phyloP scores from a whole-genome alignment of 1,140 invertebrate genomes.

The fruit fly (Drosophila melanogaster) region DNA sequence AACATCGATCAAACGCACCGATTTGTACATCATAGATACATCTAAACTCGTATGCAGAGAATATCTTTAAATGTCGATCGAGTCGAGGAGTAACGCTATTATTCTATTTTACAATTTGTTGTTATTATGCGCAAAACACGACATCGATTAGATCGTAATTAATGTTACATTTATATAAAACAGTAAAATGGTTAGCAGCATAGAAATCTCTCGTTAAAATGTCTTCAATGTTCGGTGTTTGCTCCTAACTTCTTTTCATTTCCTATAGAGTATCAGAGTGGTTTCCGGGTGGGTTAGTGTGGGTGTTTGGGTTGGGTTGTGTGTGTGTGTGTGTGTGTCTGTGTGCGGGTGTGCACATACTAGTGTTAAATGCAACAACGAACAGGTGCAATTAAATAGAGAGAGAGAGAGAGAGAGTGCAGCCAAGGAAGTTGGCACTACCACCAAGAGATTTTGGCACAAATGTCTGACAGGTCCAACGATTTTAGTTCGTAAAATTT shows the following conservation, averaged over 20 bases:
- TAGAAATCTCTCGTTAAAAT: conserved; percentile 50
- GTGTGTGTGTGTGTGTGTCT: background rate
- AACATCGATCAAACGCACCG: conserved; percentile 68
- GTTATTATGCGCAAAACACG: conserved; percentile 21
- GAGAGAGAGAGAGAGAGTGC: conserved; percentile 33
- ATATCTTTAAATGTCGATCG: conserved; percentile 38
- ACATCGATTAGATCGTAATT: conserved; percentile 32
- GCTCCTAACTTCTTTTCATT: conserved; percentile 17
- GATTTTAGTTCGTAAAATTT: conserved; percentile 36
- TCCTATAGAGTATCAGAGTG: conserved; percentile 41
- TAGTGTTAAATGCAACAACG: conserved; percentile 74
- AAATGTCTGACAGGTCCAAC: conserved; percentile 47
- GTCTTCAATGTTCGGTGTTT: conserved; percentile 42
- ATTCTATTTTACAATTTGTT: conserved; percentile 62
- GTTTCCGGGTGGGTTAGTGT: conserved; percentile 41
- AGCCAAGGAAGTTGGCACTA: conserved; percentile 63
- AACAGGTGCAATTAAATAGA: conserved; percentile 57
- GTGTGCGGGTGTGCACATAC: conserved; percentile 28
- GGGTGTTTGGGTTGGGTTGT: conserved; percentile 6
- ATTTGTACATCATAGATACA: conserved; percentile 65
- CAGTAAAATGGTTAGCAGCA: conserved; percentile 42
- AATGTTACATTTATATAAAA: conserved; percentile 37
- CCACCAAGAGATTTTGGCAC: conserved; percentile 55
- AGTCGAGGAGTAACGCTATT: conserved; percentile 7
- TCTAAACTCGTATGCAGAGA: conserved; percentile 19